Conservation (phyloP, 2,888 invertebrate genomes). For the Tachina lurida region DNA sequence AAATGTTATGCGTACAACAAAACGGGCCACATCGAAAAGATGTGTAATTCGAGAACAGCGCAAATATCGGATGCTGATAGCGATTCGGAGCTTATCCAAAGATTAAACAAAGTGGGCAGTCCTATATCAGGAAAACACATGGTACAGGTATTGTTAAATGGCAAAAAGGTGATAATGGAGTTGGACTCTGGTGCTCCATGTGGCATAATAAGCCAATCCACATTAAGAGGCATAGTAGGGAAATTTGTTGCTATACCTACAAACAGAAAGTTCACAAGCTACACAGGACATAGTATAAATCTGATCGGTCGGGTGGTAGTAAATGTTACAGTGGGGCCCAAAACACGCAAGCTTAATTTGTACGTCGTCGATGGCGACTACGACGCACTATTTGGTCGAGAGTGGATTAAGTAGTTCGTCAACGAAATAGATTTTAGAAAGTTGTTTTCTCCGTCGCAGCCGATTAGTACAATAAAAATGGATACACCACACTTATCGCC, state of each 20-base stretch:
- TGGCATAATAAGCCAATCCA: slow-evolving; percentile 46
- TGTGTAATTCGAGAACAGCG: slow-evolving; percentile 26
- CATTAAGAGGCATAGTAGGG: slow-evolving; percentile 9
- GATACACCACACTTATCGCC: slow-evolving; percentile 12
- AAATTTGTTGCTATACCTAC: slow-evolving; percentile 11
- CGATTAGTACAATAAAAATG: slow-evolving; percentile 33
- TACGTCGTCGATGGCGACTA: too few species aligned
- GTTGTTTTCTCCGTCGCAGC: too few species aligned
- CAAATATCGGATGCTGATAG: background rate
- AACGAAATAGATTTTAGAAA: too few species aligned
- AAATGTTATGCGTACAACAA: slow-evolving; percentile 35
- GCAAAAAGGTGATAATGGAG: slow-evolving; percentile 30
- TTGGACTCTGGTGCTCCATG: slow-evolving; percentile 54
- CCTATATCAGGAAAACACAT: background rate
- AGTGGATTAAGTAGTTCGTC: too few species aligned
- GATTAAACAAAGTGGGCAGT: slow-evolving; percentile 5
- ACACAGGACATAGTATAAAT: slow-evolving; percentile 30
- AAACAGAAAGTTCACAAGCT: slow-evolving; percentile 42
- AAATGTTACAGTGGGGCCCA: too few species aligned
- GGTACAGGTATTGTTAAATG: slow-evolving; percentile 36
- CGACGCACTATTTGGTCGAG: too few species aligned
- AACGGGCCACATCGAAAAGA: slow-evolving; percentile 27
- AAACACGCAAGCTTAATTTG: too few species aligned
- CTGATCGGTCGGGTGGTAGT: slow-evolving; percentile 20
- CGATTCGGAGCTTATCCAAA: background rate